Evolutionary conservation across 1,140 invertebrate species (phyloP).

Genomic region (Prorops nasuta): DNA sequence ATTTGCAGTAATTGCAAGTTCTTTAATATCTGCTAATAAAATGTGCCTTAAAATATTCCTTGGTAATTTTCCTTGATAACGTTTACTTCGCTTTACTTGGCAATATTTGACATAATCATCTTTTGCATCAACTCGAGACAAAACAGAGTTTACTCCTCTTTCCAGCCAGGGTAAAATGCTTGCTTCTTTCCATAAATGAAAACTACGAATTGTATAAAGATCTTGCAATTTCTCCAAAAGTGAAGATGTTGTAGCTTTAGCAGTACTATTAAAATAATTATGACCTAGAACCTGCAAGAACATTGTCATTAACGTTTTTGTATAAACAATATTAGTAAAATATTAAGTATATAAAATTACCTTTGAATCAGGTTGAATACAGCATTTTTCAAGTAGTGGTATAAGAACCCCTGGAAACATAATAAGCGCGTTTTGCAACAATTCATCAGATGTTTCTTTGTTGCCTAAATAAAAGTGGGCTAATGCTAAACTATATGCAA

Average conservation of each 20-base stretch:
- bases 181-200: conserved; percentile 77
- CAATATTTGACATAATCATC: conserved; percentile 64
- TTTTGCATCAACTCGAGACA: conserved; percentile 64
- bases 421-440: conserved; percentile 75
- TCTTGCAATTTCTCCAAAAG: conserved; percentile 70
- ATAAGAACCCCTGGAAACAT: conserved; percentile 81
- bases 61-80: conserved; percentile 68
- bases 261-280: conserved; percentile 41
- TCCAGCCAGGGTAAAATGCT: conserved; percentile 79
- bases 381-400: conserved; percentile 76
- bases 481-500: conserved; percentile 81
- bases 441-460: conserved; percentile 60
- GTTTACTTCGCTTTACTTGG: conserved; percentile 60
- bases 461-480: conserved; percentile 65
- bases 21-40: conserved; percentile 77
- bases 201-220: conserved; percentile 73
- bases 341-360: conserved; percentile 41
- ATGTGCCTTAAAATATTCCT: conserved; percentile 77
- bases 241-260: conserved; percentile 49
- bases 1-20: conserved; percentile 61
- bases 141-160: conserved; percentile 64
- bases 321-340: conserved; percentile 21
- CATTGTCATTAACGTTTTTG: conserved; percentile 2
- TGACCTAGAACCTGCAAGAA: conserved; percentile 37
- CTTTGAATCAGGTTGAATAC: conserved; percentile 67